Evolutionary conservation across 2,113 vertebrate species (phyloP).

Genomic region (Otolemur garnettii): DNA sequence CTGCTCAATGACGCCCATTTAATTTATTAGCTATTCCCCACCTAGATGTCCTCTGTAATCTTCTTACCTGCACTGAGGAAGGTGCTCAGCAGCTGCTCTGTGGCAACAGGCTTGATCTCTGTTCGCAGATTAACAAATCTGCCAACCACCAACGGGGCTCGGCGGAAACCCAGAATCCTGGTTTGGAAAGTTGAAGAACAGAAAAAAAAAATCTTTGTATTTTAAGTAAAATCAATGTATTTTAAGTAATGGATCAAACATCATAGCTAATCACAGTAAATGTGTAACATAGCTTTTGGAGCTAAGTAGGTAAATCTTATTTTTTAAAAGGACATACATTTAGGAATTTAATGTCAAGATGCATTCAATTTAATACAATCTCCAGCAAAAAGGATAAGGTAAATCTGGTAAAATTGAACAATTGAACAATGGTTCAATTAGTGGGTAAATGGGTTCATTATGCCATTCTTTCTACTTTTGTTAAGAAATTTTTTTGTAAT

Average conservation of each 20-base stretch:
- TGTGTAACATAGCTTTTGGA: not conserved
- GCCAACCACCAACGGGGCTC: conserved; percentile 97
- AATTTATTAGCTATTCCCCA: not conserved
- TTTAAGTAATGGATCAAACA: conserved; percentile 38
- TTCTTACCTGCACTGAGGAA: conserved; percentile 95
- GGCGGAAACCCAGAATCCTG: conserved; percentile 97
- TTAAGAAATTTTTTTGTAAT: conserved; percentile 36
- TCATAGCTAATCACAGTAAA: not conserved
- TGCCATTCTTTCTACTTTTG: not conserved
- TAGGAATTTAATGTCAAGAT: conserved; percentile 37
- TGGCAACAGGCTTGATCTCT: conserved; percentile 97
- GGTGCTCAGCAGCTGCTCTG: conserved; percentile 96
- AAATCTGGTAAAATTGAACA: not conserved
- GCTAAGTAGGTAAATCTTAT: not conserved
- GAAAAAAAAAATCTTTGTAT: conserved; percentile 50
- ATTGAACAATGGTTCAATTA: not conserved
- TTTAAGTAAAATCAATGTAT: not conserved
- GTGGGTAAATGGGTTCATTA: not conserved
- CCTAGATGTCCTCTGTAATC: not conserved
- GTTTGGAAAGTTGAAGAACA: conserved; percentile 54
- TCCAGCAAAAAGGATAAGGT: not conserved
- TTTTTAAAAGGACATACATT: conserved; percentile 31
- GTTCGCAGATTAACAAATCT: conserved; percentile 95
- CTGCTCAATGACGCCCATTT: not conserved
- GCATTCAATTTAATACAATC: not conserved